phyloP scores from a whole-genome alignment of 2,888 invertebrate species.

The Vannuccia rotundouncinata region DNA sequence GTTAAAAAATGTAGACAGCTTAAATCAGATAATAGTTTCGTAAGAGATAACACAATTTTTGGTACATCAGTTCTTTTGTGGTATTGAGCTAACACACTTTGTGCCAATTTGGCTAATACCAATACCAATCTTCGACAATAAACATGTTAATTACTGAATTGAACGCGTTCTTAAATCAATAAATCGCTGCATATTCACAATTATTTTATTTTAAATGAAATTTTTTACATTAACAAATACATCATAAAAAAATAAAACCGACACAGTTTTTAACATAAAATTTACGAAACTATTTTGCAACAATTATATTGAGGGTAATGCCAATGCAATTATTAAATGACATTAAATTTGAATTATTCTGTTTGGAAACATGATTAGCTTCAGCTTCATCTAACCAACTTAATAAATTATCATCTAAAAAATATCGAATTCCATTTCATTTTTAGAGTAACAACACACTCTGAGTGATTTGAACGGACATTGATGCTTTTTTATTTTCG shows the following conservation, averaged over 20 bases:
- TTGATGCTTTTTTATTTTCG: conserved; percentile 13
- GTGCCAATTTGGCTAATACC: no score
- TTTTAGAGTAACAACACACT: not conserved
- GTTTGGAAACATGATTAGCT: not conserved
- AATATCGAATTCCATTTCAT: not conserved
- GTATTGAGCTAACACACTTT: no score
- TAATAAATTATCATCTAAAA: conserved; percentile 1
- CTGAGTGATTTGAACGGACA: not conserved
- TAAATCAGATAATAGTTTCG: no score
- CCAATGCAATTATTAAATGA: conserved; percentile 9
- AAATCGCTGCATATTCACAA: conserved; percentile 4
- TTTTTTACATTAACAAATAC: conserved; percentile 19
- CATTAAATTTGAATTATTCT: not conserved
- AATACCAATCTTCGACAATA: conserved; percentile 6
- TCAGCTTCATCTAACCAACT: not conserved
- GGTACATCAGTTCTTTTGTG: no score
- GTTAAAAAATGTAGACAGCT: no score
- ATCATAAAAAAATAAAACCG: conserved; percentile 6
- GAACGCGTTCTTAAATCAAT: conserved; percentile 10
- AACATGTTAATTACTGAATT: conserved; percentile 11
- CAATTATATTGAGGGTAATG: conserved; percentile 15
- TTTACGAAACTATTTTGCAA: conserved; percentile 24
- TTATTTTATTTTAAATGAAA: not conserved
- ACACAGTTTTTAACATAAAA: not conserved
- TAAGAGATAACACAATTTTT: no score